Conservation (phyloP, 1,140 invertebrate species). For the Drosophila sp. region DNA sequence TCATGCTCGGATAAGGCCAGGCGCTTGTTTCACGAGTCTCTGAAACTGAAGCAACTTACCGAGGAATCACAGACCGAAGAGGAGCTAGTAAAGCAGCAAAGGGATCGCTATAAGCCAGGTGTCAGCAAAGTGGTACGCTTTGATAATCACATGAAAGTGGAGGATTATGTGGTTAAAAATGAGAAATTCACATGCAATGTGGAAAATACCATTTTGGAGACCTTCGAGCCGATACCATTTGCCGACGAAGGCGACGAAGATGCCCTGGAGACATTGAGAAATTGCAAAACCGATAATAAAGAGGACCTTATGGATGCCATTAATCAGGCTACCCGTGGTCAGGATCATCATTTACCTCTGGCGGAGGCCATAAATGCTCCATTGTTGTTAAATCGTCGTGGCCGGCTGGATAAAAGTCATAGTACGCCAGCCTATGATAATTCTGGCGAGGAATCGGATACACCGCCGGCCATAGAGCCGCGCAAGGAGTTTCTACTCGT, state of each 20-base stretch:
- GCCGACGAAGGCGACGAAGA: slow-evolving; percentile 80
- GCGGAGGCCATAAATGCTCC: slow-evolving; percentile 81
- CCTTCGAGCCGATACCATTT: slow-evolving; percentile 81
- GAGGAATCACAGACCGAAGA: slow-evolving; percentile 55
- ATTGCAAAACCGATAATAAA: slow-evolving; percentile 57
- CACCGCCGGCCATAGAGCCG: slow-evolving; percentile 79
- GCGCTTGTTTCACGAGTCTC: slow-evolving; percentile 48
- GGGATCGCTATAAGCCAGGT: slow-evolving; percentile 71
- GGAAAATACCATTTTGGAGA: slow-evolving; percentile 81
- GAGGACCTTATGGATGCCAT: slow-evolving; percentile 64
- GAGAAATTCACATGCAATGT: slow-evolving; percentile 82
- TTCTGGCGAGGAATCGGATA: slow-evolving; percentile 83
- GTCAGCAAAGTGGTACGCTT: slow-evolving; percentile 82
- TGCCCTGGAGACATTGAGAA: slow-evolving; percentile 62
- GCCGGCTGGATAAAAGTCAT: slow-evolving; percentile 89
- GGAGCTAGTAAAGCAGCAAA: slow-evolving; percentile 29
- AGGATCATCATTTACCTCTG: slow-evolving; percentile 48
- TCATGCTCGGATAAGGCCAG: slow-evolving; percentile 44
- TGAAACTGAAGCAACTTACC: slow-evolving; percentile 66
- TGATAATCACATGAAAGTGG: slow-evolving; percentile 76
- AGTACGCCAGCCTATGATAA: slow-evolving; percentile 91
- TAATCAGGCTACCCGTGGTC: slow-evolving; percentile 47
- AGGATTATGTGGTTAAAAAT: slow-evolving; percentile 76
- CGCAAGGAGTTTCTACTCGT: slow-evolving; percentile 71
- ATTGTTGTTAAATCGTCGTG: slow-evolving; percentile 81